A percentile compares a stretch with the other conserved stretches of the same genome.
Conservation (phyloP, 1,140 invertebrate genomes). For the Bombyx mori region ASM3026992v2 NC_085121.1:5572001-5572500, state of each 20-base stretch:
- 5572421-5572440: conserved; percentile 32
- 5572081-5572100: conserved; percentile 46
- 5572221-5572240: conserved; percentile 89
- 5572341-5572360: conserved; percentile 53
- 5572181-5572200: conserved; percentile 88
- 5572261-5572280: conserved; percentile 88
- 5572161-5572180: conserved; percentile 88
- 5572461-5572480: conserved; percentile 46
- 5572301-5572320: conserved; percentile 78
- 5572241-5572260: conserved; percentile 88
- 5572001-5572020: conserved; percentile 22
- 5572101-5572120: conserved; percentile 55
- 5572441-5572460: conserved; percentile 25
- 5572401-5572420: conserved; percentile 47
- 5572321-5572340: conserved; percentile 58
- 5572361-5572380: conserved; percentile 53
- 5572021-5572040: conserved; percentile 34
- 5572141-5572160: conserved; percentile 75
- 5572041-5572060: conserved; percentile 65
- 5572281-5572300: conserved; percentile 90
- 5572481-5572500: conserved; percentile 71
- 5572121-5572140: conserved; percentile 70
- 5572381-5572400: conserved; percentile 48
- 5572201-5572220: conserved; percentile 85
- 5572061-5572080: conserved; percentile 48